A percentile compares a stretch with the other conserved stretches of the same genome.
Conservation (phyloP, 2,797 vertebrate genomes). For the Eurystomus glaucurus region DNA sequence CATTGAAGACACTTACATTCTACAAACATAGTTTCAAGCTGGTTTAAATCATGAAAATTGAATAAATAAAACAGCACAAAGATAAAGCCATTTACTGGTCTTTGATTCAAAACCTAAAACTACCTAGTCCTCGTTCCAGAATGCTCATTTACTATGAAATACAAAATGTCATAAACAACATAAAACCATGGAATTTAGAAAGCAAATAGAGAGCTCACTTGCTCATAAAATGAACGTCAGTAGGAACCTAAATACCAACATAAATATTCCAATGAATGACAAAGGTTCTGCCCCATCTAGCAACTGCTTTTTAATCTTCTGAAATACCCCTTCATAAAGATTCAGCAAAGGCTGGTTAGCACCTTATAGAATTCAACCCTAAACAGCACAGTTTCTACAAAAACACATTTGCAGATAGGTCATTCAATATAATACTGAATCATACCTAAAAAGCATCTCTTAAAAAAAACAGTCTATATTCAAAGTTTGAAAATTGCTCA, state of each 20-base stretch:
- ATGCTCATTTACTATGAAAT: background rate
- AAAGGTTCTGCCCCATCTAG: background rate
- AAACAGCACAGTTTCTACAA: background rate
- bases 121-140: accelerated
- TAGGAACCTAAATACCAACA: background rate
- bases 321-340: background rate
- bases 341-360: background rate
- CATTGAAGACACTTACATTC: background rate
- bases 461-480: background rate
- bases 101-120: background rate
- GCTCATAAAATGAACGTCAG: background rate
- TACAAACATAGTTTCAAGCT: background rate
- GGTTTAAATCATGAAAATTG: background rate
- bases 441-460: background rate
- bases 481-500: background rate
- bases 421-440: background rate
- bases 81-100: background rate
- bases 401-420: background rate
- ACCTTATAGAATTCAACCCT: background rate
- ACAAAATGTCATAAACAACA: background rate
- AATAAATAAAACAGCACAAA: background rate
- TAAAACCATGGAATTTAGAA: background rate
- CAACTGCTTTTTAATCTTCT: background rate
- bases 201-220: background rate
- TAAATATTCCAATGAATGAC: background rate